These are phyloP conservation scores for Omphaloscelis lunosa DNA, from an alignment of 2,888 invertebrate genomes.

Conservation along the genomic window DNA sequence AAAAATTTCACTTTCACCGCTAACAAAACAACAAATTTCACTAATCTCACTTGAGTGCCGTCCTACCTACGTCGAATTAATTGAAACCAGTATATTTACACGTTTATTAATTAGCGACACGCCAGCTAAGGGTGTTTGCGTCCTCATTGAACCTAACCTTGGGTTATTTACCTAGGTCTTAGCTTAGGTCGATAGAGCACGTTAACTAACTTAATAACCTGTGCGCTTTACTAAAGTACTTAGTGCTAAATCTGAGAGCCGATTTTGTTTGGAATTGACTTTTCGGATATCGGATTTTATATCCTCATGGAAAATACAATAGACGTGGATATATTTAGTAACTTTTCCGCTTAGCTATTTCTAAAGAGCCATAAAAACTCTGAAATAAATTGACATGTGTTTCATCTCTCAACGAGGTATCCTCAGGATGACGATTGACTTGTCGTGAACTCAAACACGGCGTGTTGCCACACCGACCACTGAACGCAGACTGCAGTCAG, in stretches of 20 bases:
- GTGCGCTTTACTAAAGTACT: constrained; percentile 10
- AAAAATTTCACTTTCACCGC: too few species aligned
- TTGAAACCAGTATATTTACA: constrained; percentile 73
- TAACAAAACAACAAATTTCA: neutral
- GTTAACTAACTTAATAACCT: constrained; percentile 35
- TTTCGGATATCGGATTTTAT: too few species aligned
- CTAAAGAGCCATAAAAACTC: too few species aligned
- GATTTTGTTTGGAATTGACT: neutral
- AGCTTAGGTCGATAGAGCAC: constrained; percentile 54
- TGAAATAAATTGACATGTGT: too few species aligned
- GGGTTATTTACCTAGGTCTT: constrained; percentile 59
- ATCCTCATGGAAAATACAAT: neutral
- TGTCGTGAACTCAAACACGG: too few species aligned
- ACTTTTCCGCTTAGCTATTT: too few species aligned
- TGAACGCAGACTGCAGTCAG: too few species aligned
- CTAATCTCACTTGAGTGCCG: constrained; percentile 62
- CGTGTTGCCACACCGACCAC: too few species aligned
- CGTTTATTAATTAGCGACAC: constrained; percentile 72
- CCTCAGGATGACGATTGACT: too few species aligned
- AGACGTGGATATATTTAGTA: too few species aligned
- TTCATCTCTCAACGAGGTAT: too few species aligned
- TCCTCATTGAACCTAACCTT: constrained; percentile 60
- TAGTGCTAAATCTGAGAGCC: constrained; percentile 12
- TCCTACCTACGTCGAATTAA: constrained; percentile 77
- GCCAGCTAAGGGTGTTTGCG: constrained; percentile 52